Base-by-base conservation (phyloP, 2,113 vertebrate genomes). In the Coreoperca whiteheadi region DNA sequence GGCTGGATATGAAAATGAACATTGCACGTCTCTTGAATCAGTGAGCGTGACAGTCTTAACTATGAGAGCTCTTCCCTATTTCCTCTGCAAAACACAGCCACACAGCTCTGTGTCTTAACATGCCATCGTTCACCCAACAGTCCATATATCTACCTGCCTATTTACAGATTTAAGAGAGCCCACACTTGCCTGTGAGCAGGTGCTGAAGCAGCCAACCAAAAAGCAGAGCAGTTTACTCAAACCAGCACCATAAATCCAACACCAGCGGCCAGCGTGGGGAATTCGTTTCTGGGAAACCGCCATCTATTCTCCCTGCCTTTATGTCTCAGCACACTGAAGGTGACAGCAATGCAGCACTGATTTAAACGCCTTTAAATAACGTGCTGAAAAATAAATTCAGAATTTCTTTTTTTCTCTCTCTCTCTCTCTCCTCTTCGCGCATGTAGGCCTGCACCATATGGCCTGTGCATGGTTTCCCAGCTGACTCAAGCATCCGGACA, bases 361-460 rank as follows among this genome's bases (percentile, higher is more conserved):
- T 82, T 81, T 68, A 73, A 79, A 76, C 54, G 50, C 59, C n/a
- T 79, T 72, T 64, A 69, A 74, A 82, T 28, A 16, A 74, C 11
- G 6, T 25, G 28, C 39, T 48, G 21, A 60, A 43, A 69, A 23
- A 71, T 37, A 41, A 85, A 70, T 64, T 18, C 56, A 82, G 59
- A 51, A 68, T 86, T 80, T 66, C 15, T 53, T 67, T 59, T 72
- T 69, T 28, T 61, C 18, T 0, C n/a, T n/a, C n/a, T n/a, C n/a
- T n/a, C n/a, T n/a, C n/a, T n/a, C n/a, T n/a, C n/a, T n/a, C n/a
- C n/a, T n/a, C n/a, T 14, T 20, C n/a, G 37, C 85, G 79, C 75
- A 57, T 57, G 43, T 7, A 86, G 89, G 87, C 89, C 89, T 60
- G 41, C 73, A 63, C 61, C 89, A 79, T 68, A 51, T 57, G 89